phyloP scores from a whole-genome alignment of 2,888 invertebrate genomes.

The Monochamus alternatus region DNA sequence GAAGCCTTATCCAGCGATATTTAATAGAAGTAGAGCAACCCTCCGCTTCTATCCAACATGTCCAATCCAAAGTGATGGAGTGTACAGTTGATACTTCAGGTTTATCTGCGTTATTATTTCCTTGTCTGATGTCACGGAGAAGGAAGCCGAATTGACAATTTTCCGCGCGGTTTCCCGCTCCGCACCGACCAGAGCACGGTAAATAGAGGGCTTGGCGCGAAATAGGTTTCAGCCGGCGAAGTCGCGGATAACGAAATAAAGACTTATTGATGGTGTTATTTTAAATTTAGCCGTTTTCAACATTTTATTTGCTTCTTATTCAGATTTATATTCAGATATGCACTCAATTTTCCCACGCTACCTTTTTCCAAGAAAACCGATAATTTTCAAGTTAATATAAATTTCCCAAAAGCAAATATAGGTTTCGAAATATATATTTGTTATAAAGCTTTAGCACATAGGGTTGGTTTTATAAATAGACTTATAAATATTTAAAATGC shows the following conservation, averaged over 20 bases:
- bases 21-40: constrained; percentile 22
- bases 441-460: no score
- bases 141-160: constrained; percentile 78
- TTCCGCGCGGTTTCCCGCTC: constrained; percentile 78
- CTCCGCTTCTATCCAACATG: constrained; percentile 9
- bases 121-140: constrained; percentile 66
- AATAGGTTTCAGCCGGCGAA: constrained; percentile 61
- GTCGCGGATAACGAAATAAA: constrained; percentile 66
- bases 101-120: constrained; percentile 67
- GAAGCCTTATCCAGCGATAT: not conserved
- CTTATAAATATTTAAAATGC: no score
- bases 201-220: constrained; percentile 66
- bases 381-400: constrained; percentile 1
- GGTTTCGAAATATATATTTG: not conserved
- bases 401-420: not conserved
- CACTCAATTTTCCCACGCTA: constrained; percentile 38
- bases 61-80: constrained; percentile 31
- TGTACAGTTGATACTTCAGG: constrained; percentile 33
- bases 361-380: not conserved
- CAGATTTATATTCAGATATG: constrained; percentile 54
- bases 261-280: constrained; percentile 67
- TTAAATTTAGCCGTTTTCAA: constrained; percentile 56
- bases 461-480: no score
- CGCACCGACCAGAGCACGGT: constrained; percentile 60
- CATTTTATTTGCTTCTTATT: constrained; percentile 53